Percentiles rank a stretch among this genome's conserved stretches.
Evolutionary conservation across 2,888 invertebrate species (phyloP).

Genomic region (Scotopteryx bipunctaria): DNA sequence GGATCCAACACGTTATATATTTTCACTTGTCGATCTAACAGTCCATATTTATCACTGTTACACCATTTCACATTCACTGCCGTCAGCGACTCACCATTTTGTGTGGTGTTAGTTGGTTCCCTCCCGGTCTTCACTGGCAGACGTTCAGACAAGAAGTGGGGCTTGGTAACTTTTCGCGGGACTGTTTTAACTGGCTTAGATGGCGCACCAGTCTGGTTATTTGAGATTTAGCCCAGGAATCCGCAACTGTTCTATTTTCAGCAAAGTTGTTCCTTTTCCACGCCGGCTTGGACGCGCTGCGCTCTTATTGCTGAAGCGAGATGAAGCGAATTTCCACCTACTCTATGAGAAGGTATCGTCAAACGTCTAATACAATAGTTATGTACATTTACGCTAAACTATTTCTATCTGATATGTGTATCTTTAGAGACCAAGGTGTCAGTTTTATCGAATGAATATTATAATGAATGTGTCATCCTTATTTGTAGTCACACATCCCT

Average conservation of each 20-base stretch:
- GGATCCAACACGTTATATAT: conserved; percentile 50
- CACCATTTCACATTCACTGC: conserved; percentile 78
- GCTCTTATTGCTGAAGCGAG: conserved; percentile 58
- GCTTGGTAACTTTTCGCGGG: conserved; percentile 85
- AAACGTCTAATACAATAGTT: conserved; percentile 71
- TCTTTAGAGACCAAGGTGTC: conserved; percentile 60
- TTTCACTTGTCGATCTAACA: conserved; percentile 64
- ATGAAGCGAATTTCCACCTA: conserved; percentile 56
- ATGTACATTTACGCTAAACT: conserved; percentile 81
- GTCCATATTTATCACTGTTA: conserved; percentile 72
- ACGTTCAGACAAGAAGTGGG: conserved; percentile 91
- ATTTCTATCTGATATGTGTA: conserved; percentile 75
- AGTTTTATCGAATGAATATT: conserved; percentile 28
- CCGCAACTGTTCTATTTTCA: conserved; percentile 81
- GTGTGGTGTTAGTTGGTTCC: conserved; percentile 85
- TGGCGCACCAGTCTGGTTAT: conserved; percentile 87
- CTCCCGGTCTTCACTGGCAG: conserved; percentile 88
- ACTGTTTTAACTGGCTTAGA: conserved; percentile 90
- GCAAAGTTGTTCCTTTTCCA: conserved; percentile 66
- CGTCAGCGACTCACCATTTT: conserved; percentile 86
- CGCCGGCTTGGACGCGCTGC: conserved; percentile 55
- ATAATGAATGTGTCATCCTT: conserved; percentile 21
- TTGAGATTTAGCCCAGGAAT: conserved; percentile 85
- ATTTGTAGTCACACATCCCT: conserved; percentile 28
- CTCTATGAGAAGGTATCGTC: conserved; percentile 47